These are phyloP conservation scores for Syrmaticus mikado DNA, from an alignment of 2,113 vertebrate species.

Conservation along the genomic window DNA sequence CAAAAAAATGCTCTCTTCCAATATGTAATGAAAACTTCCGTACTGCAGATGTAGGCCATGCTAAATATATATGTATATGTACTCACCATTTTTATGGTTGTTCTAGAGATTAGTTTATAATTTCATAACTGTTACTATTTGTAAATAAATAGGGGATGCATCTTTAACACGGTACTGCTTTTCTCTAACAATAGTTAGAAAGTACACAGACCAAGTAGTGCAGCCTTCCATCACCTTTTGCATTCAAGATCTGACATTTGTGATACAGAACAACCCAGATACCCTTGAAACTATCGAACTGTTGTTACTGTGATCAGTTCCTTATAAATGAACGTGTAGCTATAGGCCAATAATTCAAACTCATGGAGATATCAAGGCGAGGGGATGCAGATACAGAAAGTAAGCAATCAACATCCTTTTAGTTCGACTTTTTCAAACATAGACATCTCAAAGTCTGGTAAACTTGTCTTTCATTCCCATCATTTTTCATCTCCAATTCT, in stretches of 20 bases:
- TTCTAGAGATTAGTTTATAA: not conserved
- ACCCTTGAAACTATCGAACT: not conserved
- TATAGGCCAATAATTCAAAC: not conserved
- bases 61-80: not conserved
- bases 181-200: not conserved
- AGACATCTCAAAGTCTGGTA: not conserved
- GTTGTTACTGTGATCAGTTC: not conserved
- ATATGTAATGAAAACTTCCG: not conserved
- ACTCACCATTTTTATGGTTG: not conserved
- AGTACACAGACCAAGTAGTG: not conserved
- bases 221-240: not conserved
- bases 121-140: not conserved
- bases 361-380: not conserved
- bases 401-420: not conserved
- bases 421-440: not conserved
- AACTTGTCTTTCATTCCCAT: not conserved
- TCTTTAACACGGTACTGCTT: not conserved
- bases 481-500: not conserved
- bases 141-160: not conserved
- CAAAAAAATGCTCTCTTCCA: not conserved
- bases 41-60: not conserved
- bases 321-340: not conserved
- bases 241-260: not conserved
- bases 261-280: not conserved
- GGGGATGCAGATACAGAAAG: not conserved